phyloP scores from a whole-genome alignment of 2,888 invertebrate genomes.

The Heliconius charithonia region DNA sequence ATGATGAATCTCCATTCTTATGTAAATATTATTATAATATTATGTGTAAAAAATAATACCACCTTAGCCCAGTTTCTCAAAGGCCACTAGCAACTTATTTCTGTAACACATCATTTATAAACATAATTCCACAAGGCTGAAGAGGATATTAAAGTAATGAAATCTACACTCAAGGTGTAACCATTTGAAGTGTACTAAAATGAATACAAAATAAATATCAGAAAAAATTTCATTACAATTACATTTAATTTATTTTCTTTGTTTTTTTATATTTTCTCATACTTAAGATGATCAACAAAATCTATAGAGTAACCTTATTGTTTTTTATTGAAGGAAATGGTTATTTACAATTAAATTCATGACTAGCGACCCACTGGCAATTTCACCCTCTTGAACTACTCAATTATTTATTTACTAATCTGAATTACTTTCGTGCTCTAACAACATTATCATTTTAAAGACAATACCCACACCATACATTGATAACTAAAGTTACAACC shows the following conservation, averaged over 20 bases:
- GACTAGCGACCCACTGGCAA: no score
- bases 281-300: no score
- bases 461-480: no score
- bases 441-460: no score
- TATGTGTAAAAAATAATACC: slow-evolving; percentile 21
- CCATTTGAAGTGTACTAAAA: not conserved
- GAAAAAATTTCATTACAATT: no score
- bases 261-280: no score
- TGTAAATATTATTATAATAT: not conserved
- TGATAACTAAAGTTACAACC: no score
- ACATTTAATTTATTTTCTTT: no score
- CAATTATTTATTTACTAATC: no score
- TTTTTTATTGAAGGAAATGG: not conserved
- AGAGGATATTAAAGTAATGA: slow-evolving; percentile 33
- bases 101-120: slow-evolving; percentile 36
- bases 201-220: not conserved
- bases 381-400: no score
- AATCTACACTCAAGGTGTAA: slow-evolving; percentile 22
- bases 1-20: no score
- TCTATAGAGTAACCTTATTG: not conserved
- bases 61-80: slow-evolving; percentile 42
- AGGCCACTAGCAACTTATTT: slow-evolving; percentile 35
- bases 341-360: not conserved
- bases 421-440: no score
- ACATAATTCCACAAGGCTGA: slow-evolving; percentile 38